Conservation (phyloP, 1,140 invertebrate species). For the Lepidurus apus region DNA sequence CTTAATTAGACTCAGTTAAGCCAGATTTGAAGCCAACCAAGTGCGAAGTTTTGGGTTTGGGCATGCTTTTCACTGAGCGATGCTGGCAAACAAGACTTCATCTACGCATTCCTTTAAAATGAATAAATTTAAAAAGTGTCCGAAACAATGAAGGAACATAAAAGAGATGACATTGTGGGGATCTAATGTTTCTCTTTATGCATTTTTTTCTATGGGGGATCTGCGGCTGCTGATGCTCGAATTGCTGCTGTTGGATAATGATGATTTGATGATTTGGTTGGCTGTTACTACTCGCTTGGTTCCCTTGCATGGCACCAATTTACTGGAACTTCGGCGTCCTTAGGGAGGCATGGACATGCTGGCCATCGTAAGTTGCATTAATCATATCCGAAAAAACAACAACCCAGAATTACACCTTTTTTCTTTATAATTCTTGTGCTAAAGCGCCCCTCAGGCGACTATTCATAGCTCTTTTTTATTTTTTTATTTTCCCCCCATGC, state of each 20-base stretch:
- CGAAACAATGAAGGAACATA: no score
- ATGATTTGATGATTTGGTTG: background rate
- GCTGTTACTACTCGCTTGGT: background rate
- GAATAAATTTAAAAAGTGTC: background rate
- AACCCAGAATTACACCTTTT: background rate
- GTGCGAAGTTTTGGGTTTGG: background rate
- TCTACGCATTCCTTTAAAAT: background rate
- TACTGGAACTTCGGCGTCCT: background rate
- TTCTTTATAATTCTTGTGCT: background rate
- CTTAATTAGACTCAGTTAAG: background rate
- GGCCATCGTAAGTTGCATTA: conserved; percentile 12
- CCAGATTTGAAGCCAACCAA: background rate
- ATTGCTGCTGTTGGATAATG: conserved; percentile 9
- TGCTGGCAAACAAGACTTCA: background rate
- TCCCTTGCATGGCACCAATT: conserved; percentile 11
- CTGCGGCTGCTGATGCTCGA: conserved; percentile 1
- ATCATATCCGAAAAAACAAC: background rate
- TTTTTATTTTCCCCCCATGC: background rate
- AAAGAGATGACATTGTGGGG: background rate
- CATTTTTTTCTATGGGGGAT: conserved; percentile 15
- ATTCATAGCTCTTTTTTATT: background rate
- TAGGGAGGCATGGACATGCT: conserved; percentile 20
- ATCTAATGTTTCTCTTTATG: conserved; percentile 6
- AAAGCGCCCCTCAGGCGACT: background rate
- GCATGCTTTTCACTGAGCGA: background rate